These are phyloP conservation scores for Trachelipus rathkii DNA, from an alignment of 1,140 invertebrate species.

Conservation along the genomic window DNA sequence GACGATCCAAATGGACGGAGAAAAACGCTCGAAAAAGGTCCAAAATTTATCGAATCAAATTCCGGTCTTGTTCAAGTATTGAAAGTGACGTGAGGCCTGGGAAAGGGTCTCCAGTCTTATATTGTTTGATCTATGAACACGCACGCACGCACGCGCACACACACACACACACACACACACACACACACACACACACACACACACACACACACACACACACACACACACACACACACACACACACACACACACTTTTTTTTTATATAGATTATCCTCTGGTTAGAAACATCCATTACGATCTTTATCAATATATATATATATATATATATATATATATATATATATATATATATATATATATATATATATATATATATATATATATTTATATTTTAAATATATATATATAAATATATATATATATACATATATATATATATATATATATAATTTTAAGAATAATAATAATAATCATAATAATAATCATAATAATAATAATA, in stretches of 20 bases:
- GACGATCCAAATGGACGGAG: not conserved
- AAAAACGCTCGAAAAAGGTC: not conserved
- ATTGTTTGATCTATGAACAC: no score
- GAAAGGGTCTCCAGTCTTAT: no score
- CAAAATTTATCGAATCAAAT: not conserved
- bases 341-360: not conserved
- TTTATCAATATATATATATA: conserved; percentile 11
- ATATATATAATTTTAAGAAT: no score
- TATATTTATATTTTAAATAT: not conserved
- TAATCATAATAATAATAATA: no score
- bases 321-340: not conserved
- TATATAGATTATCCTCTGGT: no score
- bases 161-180: not conserved
- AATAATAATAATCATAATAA: no score
- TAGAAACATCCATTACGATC: no score
- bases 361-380: not conserved
- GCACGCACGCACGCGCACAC: not conserved
- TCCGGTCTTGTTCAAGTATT: not conserved
- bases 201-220: no score
- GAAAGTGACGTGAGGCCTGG: not conserved
- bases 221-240: no score
- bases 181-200: not conserved
- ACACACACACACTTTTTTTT: not conserved
- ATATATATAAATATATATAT: conserved; percentile 11
- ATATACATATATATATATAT: not conserved